Evolutionary conservation across 2,113 vertebrate species (phyloP).

Genomic region (Gobio gobio): DNA sequence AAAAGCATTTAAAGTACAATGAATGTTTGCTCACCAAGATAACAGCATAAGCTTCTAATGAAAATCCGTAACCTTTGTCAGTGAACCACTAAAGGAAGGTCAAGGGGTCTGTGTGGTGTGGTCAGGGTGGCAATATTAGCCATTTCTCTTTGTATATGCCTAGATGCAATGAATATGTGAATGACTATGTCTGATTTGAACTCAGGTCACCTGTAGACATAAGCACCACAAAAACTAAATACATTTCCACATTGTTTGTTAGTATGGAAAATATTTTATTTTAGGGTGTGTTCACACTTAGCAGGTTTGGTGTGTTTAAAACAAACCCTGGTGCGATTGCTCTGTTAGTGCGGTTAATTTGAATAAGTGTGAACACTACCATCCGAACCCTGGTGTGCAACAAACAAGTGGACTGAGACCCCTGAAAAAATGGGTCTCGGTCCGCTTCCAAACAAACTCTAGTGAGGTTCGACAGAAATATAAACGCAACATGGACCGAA

Average conservation of each 20-base stretch:
- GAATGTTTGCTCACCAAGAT: constrained; percentile 13
- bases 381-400: no score
- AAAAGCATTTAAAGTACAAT: constrained; percentile 21
- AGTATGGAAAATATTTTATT: neutral
- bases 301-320: no score
- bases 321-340: no score
- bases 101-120: neutral
- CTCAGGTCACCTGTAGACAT: neutral
- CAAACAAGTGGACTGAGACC: no score
- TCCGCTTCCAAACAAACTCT: no score
- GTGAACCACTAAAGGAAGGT: neutral
- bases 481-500: no score
- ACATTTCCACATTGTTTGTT: neutral
- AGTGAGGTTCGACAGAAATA: no score
- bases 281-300: no score
- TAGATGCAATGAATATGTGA: neutral
- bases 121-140: neutral
- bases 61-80: neutral
- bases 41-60: neutral
- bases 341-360: no score
- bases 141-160: neutral
- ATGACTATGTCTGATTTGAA: neutral
- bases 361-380: no score
- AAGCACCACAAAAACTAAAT: neutral
- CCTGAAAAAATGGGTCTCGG: no score